Conservation (phyloP, 2,113 vertebrate species). For the Fregata magnificens region DNA sequence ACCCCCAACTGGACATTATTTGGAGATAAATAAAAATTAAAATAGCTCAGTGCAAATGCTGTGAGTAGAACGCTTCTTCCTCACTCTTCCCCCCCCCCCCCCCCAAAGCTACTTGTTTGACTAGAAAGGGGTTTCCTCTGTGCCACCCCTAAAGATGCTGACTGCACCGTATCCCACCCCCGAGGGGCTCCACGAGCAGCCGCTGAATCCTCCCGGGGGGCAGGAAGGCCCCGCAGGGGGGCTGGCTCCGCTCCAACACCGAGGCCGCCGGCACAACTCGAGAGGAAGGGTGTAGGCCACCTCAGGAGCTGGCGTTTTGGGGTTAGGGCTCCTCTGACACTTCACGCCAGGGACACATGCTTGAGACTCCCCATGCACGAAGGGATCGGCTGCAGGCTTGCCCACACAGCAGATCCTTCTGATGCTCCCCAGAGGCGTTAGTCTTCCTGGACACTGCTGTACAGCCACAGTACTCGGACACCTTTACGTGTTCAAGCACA, state of each 20-base stretch:
- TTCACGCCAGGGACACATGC: not conserved
- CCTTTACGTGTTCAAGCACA: not conserved
- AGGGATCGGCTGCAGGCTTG: not conserved
- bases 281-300: not conserved
- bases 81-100: not conserved
- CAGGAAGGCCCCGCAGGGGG: fast-evolving
- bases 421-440: not conserved
- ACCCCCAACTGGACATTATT: not conserved
- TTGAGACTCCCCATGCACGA: fast-evolving
- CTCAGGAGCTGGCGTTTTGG: not conserved
- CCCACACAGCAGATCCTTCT: not conserved
- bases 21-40: not conserved
- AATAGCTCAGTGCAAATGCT: not conserved
- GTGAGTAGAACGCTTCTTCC: fast-evolving
- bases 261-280: fast-evolving
- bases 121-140: not conserved
- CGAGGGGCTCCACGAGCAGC: not conserved
- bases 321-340: not conserved
- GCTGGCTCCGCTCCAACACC: not conserved
- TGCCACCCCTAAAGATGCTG: not conserved
- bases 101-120: not conserved
- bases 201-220: fast-evolving
- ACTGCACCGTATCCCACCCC: not conserved
- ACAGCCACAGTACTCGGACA: not conserved
- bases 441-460: not conserved